Percentiles rank a stretch among this genome's conserved stretches.
These are phyloP conservation scores for Antidorcas marsupialis DNA, from an alignment of 2,113 vertebrate genomes.

Conservation along the genomic window DNA sequence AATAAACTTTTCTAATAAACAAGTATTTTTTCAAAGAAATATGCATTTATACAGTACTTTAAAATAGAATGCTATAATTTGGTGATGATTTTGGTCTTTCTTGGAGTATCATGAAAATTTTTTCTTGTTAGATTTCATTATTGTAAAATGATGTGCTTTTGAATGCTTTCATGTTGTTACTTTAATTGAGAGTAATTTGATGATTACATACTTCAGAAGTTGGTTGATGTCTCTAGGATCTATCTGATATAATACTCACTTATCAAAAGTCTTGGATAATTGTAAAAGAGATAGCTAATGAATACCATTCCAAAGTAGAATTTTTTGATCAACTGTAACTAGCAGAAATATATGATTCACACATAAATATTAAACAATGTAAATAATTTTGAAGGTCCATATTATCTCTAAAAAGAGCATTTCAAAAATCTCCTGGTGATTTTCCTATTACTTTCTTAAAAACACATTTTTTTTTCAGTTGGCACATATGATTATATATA, in stretches of 20 bases:
- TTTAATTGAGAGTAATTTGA: slow-evolving; percentile 56
- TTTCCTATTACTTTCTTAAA: slow-evolving; percentile 45
- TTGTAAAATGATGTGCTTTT: slow-evolving; percentile 22
- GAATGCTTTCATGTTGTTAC: slow-evolving; percentile 22
- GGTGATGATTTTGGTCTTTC: neutral
- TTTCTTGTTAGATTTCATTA: slow-evolving; percentile 33
- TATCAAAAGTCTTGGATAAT: slow-evolving; percentile 40
- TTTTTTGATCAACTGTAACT: neutral
- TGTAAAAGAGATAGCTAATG: slow-evolving; percentile 14
- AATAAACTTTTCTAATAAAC: slow-evolving; percentile 8
- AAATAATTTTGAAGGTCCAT: slow-evolving; percentile 7
- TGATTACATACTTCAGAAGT: slow-evolving; percentile 43
- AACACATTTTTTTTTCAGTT: slow-evolving; percentile 46
- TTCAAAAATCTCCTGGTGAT: neutral
- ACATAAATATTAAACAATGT: slow-evolving; percentile 47
- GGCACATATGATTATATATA: slow-evolving; percentile 59
- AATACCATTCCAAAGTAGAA: neutral
- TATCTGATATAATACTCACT: neutral
- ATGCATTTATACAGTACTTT: slow-evolving; percentile 9
- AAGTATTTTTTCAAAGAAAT: slow-evolving; percentile 34
- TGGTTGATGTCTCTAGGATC: slow-evolving; percentile 43
- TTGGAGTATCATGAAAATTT: neutral
- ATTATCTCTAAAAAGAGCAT: slow-evolving; percentile 35
- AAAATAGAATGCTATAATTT: neutral
- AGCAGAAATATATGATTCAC: neutral